Conservation (phyloP, 2,797 vertebrate genomes). For the Knipowitschia caucasica region DNA sequence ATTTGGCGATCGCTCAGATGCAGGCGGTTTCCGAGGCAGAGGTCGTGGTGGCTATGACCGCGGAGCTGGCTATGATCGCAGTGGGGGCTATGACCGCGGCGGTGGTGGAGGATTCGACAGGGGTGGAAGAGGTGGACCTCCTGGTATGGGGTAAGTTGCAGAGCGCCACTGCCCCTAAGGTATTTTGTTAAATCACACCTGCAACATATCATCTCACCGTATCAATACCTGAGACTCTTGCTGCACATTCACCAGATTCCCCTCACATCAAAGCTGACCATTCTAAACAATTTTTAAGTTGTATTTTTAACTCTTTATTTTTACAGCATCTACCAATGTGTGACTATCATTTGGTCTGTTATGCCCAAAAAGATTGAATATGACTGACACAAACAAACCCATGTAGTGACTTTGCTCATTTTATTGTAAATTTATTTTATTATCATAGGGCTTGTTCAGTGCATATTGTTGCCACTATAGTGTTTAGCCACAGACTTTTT, state of each 20-base stretch:
- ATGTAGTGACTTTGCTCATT: background rate
- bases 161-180: slow-evolving; percentile 74
- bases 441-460: background rate
- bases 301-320: background rate
- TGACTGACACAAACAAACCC: background rate
- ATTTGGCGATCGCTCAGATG: slow-evolving; percentile 70
- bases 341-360: background rate
- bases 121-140: slow-evolving; percentile 75
- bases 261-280: background rate
- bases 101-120: slow-evolving; percentile 57
- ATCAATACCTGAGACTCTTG: background rate
- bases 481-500: background rate
- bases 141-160: slow-evolving; percentile 83
- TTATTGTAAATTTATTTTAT: background rate
- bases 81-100: slow-evolving; percentile 57
- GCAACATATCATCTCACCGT: slow-evolving; percentile 22
- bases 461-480: background rate
- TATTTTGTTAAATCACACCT: slow-evolving; percentile 51
- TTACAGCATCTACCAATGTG: background rate
- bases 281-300: background rate
- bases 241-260: slow-evolving; percentile 25
- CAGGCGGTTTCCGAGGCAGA: slow-evolving; percentile 62
- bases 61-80: slow-evolving; percentile 53
- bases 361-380: slow-evolving; percentile 8
- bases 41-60: slow-evolving; percentile 56